Percentiles rank a stretch among this genome's conserved stretches.
phyloP scores from a whole-genome alignment of 2,888 invertebrate genomes.

The Patella pellucida region DNA sequence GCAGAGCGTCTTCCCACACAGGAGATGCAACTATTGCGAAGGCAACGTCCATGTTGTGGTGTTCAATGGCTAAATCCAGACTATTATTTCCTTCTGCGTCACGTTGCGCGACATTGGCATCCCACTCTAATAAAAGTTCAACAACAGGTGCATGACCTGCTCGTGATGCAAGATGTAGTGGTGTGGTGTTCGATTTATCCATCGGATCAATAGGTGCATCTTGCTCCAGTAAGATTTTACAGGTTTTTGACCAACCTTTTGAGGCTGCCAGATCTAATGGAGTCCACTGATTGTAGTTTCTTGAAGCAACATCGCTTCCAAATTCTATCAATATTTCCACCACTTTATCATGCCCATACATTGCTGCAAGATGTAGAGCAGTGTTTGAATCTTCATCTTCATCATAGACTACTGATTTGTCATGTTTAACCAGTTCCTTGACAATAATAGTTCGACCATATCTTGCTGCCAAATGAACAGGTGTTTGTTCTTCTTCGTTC shows the following conservation, averaged over 20 bases:
- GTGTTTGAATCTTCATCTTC: constrained; percentile 72
- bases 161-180: constrained; percentile 71
- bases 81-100: constrained; percentile 71
- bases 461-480: constrained; percentile 72
- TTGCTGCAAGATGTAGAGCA: constrained; percentile 71
- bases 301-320: constrained; percentile 72
- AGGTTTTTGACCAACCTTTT: constrained; percentile 68
- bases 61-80: constrained; percentile 71
- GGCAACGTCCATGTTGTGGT: constrained; percentile 70
- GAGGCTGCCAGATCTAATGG: constrained; percentile 73
- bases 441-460: constrained; percentile 69
- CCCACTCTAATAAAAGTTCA: constrained; percentile 66
- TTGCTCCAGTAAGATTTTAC: constrained; percentile 66
- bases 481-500: constrained; percentile 73
- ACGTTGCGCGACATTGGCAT: constrained; percentile 66
- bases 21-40: constrained; percentile 68
- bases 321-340: constrained; percentile 66
- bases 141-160: constrained; percentile 70
- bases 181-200: constrained; percentile 72
- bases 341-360: constrained; percentile 70
- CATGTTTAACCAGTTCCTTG: constrained; percentile 62
- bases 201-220: constrained; percentile 71
- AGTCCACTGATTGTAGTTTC: constrained; percentile 72
- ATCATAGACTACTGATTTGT: constrained; percentile 68
- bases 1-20: constrained; percentile 71